These are phyloP conservation scores for Temnothorax unifasciatus DNA, from an alignment of 2,888 invertebrate species.

Conservation along the genomic window DNA sequence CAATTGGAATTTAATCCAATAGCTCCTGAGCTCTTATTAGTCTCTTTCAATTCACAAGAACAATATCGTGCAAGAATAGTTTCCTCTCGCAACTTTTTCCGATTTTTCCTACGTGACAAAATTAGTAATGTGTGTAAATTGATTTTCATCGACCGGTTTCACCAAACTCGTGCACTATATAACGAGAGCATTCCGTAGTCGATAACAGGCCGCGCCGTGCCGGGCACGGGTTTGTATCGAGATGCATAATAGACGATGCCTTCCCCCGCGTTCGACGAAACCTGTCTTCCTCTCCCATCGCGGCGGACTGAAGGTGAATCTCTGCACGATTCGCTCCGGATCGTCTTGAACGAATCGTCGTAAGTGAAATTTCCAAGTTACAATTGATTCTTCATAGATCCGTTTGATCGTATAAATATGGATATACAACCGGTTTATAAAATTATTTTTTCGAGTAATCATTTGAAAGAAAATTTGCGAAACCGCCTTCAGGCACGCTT, in stretches of 20 bases:
- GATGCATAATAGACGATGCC: constrained; percentile 59
- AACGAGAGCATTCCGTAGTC: constrained; percentile 70
- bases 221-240: constrained; percentile 62
- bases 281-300: constrained; percentile 49
- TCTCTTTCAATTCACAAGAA: not conserved
- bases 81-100: constrained; percentile 19
- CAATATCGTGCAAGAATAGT: not conserved
- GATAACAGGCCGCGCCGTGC: constrained; percentile 57
- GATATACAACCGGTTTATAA: not conserved
- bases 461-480: not conserved
- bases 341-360: not conserved
- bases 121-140: constrained; percentile 66
- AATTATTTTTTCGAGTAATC: not conserved
- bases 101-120: constrained; percentile 46
- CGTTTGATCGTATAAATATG: not conserved
- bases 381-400: not conserved
- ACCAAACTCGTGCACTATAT: constrained; percentile 74
- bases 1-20: too few species aligned
- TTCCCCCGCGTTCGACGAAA: constrained; percentile 56
- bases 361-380: not conserved
- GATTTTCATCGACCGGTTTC: constrained; percentile 72
- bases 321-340: constrained; percentile 28
- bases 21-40: not conserved
- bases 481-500: not conserved
- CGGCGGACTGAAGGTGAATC: not conserved